These are phyloP conservation scores for Ips typographus DNA, from an alignment of 1,140 invertebrate genomes.

Conservation along the genomic window DNA sequence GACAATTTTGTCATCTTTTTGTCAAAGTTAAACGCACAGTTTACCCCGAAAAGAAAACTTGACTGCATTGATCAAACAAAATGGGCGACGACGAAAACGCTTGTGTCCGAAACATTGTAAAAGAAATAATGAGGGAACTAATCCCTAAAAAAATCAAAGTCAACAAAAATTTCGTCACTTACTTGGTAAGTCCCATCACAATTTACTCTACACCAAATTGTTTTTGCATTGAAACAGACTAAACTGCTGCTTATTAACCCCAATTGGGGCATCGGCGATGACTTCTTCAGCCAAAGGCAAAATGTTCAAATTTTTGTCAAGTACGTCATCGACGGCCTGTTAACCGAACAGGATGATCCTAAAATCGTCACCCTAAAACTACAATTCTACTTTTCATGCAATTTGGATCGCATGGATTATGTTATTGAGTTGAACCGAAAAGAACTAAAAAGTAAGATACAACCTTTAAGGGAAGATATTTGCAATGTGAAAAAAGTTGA, in stretches of 20 bases:
- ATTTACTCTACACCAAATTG: neutral
- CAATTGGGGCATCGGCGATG: slow-evolving; percentile 54
- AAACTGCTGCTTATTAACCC: slow-evolving; percentile 57
- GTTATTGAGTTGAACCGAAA: slow-evolving; percentile 57
- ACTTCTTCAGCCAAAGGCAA: slow-evolving; percentile 53
- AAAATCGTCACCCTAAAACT: slow-evolving; percentile 61
- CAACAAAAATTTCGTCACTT: slow-evolving; percentile 46
- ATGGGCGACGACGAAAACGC: slow-evolving; percentile 29
- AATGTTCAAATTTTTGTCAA: slow-evolving; percentile 56
- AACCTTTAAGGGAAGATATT: slow-evolving; percentile 60
- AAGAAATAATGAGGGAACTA: slow-evolving; percentile 53
- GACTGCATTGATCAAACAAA: neutral
- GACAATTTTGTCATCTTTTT: too few species aligned
- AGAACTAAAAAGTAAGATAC: slow-evolving; percentile 54
- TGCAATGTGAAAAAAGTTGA: slow-evolving; percentile 53
- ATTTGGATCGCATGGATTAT: slow-evolving; percentile 62
- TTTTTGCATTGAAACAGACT: slow-evolving; percentile 39
- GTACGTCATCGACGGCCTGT: slow-evolving; percentile 50
- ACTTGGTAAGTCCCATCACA: slow-evolving; percentile 43
- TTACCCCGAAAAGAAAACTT: too few species aligned
- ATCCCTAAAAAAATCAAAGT: slow-evolving; percentile 38
- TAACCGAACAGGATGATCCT: slow-evolving; percentile 49
- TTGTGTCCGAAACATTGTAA: slow-evolving; percentile 52
- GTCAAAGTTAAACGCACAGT: too few species aligned
- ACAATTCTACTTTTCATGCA: slow-evolving; percentile 70